phyloP scores from a whole-genome alignment of 2,113 vertebrate genomes.

The Axis porcinus region DNA sequence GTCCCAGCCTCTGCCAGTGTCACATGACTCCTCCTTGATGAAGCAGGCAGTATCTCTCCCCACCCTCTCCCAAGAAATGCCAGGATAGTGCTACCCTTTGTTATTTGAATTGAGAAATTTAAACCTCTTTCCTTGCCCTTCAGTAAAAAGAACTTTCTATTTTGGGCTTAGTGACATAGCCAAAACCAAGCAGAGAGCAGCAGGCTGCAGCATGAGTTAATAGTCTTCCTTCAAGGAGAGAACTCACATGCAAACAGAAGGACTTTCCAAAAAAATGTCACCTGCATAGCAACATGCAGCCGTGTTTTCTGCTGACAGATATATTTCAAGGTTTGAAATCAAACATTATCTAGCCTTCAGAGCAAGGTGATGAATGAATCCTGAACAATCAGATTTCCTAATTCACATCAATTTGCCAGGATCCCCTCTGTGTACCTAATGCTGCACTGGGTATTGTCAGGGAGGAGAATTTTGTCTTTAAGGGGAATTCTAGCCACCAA shows the following conservation, averaged over 20 bases:
- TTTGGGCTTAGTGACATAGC: constrained; percentile 55
- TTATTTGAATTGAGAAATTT: constrained; percentile 67
- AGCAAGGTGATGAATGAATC: background rate
- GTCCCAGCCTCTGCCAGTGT: constrained; percentile 30
- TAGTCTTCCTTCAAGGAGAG: constrained; percentile 48
- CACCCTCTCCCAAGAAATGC: background rate
- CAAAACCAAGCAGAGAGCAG: constrained; percentile 60
- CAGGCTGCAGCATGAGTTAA: constrained; percentile 51
- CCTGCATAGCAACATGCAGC: constrained; percentile 31
- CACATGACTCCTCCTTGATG: constrained; percentile 29
- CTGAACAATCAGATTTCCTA: constrained; percentile 19
- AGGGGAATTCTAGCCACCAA: background rate
- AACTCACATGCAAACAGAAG: constrained; percentile 29
- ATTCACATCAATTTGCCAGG: background rate
- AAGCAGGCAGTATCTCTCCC: constrained; percentile 42
- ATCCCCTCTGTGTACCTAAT: background rate
- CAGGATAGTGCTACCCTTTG: constrained; percentile 63
- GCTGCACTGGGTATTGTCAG: background rate
- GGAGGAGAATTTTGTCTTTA: background rate
- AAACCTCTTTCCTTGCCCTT: constrained; percentile 59
- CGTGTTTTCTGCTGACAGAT: constrained; percentile 34
- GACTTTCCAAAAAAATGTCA: background rate
- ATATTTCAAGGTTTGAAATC: background rate
- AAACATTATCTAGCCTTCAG: constrained; percentile 1
- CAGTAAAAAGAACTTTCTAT: constrained; percentile 70